Evolutionary conservation across 2,888 invertebrate genomes (phyloP).

Genomic region (Latrodectus elegans): DNA sequence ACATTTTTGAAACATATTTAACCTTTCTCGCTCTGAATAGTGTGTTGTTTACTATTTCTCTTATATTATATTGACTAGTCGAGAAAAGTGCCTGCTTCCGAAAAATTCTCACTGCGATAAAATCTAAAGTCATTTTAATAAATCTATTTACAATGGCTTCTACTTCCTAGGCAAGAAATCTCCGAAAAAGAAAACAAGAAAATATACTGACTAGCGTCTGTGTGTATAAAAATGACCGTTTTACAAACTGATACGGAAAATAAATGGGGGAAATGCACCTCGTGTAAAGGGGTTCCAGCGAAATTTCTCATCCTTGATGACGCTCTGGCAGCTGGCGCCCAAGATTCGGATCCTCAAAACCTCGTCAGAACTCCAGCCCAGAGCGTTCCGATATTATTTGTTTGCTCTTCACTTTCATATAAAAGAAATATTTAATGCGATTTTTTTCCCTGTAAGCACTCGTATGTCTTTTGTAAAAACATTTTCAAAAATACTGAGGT

Average conservation of each 20-base stretch:
- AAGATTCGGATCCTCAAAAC: conserved; percentile 42
- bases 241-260: neutral
- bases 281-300: neutral
- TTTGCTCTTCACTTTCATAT: neutral
- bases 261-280: conserved; percentile 7
- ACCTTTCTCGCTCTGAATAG: no score
- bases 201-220: neutral
- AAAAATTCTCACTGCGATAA: no score
- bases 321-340: conserved; percentile 34
- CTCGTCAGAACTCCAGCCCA: conserved; percentile 29
- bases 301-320: conserved; percentile 51
- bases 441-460: neutral
- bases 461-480: neutral
- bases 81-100: no score
- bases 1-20: no score
- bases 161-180: neutral
- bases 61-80: no score
- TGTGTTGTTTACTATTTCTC: no score
- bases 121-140: neutral
- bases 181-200: neutral
- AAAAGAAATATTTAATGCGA: neutral
- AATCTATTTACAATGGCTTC: neutral
- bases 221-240: conserved; percentile 1
- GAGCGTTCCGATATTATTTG: conserved; percentile 16
- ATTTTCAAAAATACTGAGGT: neutral